These are phyloP conservation scores for Ammodytes marinus DNA, from an alignment of 2,113 vertebrate genomes.

Conservation along the genomic window DNA sequence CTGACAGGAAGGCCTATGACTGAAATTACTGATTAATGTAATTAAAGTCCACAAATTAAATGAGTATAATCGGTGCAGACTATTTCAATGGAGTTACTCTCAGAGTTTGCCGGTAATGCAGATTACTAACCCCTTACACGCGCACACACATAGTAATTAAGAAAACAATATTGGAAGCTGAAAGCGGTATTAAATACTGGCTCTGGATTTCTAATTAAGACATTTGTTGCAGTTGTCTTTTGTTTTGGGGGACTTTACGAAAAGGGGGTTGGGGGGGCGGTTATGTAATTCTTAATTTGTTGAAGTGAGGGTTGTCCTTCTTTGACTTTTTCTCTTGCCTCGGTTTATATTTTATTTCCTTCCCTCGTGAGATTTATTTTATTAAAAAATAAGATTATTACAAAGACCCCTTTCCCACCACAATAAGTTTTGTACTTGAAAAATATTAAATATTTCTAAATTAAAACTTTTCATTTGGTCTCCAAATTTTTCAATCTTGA, in stretches of 20 bases:
- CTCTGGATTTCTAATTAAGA: constrained; percentile 35
- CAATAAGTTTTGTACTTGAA: not conserved
- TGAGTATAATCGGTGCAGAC: constrained; percentile 37
- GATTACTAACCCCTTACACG: constrained; percentile 37
- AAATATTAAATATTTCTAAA: not conserved
- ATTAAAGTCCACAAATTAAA: constrained; percentile 58
- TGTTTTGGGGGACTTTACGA: not conserved
- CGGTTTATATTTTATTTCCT: not conserved
- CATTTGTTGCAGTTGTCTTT: not conserved
- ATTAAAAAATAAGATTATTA: not conserved
- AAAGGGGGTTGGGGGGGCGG: not conserved
- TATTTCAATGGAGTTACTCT: constrained; percentile 31
- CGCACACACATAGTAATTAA: constrained; percentile 40
- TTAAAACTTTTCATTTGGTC: not conserved
- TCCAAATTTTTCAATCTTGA: not conserved
- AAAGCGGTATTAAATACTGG: constrained; percentile 21
- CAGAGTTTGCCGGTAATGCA: constrained; percentile 28
- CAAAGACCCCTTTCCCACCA: not conserved
- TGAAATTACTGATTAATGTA: constrained; percentile 55
- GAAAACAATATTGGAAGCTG: constrained; percentile 28
- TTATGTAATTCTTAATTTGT: not conserved
- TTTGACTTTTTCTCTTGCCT: not conserved
- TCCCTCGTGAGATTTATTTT: not conserved
- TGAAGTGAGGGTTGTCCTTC: not conserved
- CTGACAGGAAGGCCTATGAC: constrained; percentile 29